Conservation (phyloP, 2,797 vertebrate genomes). For the Sus cebifrons region DNA sequence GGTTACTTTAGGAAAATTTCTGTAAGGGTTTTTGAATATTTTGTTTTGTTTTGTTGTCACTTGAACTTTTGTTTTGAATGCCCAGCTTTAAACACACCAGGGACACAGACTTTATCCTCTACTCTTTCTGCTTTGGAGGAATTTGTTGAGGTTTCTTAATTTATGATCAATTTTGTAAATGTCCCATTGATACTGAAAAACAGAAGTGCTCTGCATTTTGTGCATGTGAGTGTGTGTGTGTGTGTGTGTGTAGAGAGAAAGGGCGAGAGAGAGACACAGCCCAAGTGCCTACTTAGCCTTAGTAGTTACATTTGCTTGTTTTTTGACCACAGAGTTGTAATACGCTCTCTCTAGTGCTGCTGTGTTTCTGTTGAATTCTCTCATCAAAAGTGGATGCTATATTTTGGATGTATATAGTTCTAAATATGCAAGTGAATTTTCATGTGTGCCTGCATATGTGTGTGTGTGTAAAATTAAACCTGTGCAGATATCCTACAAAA, state of each 20-base stretch:
- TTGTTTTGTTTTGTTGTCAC: conserved; percentile 38
- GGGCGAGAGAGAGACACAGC: neutral
- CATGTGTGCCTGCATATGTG: no score
- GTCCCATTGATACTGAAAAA: neutral
- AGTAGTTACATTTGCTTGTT: neutral
- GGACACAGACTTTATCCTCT: neutral
- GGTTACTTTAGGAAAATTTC: neutral
- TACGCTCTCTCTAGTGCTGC: neutral
- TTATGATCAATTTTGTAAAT: conserved; percentile 23
- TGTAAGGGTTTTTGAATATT: conserved; percentile 13
- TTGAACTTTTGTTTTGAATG: conserved; percentile 36
- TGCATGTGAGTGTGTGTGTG: neutral
- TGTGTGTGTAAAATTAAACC: neutral
- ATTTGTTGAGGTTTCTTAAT: conserved; percentile 27
- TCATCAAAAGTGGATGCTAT: neutral
- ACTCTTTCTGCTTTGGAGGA: neutral
- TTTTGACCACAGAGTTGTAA: neutral
- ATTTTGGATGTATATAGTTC: neutral
- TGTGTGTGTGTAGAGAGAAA: neutral
- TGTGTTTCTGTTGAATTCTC: conserved; percentile 20
- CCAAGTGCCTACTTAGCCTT: neutral
- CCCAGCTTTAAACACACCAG: neutral
- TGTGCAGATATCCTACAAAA: conserved; percentile 16
- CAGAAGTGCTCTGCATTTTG: neutral
- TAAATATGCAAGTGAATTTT: neutral